Conservation (phyloP, 2,888 invertebrate species). For the Lasioglossum villosulum region DNA sequence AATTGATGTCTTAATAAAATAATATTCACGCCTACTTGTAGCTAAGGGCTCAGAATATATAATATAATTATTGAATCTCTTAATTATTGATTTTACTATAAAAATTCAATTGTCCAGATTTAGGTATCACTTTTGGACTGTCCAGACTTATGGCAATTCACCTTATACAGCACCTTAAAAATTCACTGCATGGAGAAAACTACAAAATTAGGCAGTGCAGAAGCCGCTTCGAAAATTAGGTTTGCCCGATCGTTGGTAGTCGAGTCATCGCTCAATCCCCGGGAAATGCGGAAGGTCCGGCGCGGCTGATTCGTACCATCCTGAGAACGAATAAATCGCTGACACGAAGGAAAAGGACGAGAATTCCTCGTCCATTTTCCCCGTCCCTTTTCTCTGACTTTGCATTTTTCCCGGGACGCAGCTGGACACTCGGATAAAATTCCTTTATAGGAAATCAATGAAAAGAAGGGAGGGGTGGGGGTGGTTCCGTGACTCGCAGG, state of each 20-base stretch:
- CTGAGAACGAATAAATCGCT: slow-evolving; percentile 11
- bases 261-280: not conserved
- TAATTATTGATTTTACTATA: too few species aligned
- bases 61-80: too few species aligned
- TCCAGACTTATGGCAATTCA: too few species aligned
- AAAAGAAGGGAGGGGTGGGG: not conserved
- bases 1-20: too few species aligned
- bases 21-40: too few species aligned
- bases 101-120: too few species aligned
- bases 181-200: not conserved
- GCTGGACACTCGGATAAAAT: slow-evolving; percentile 18
- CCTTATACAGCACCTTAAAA: not conserved
- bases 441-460: slow-evolving; percentile 13
- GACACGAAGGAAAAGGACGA: slow-evolving; percentile 27
- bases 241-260: not conserved
- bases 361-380: not conserved
- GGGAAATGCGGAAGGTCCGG: not conserved
- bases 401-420: slow-evolving; percentile 2
- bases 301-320: slow-evolving; percentile 4
- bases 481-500: not conserved
- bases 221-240: not conserved
- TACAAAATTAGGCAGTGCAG: not conserved
- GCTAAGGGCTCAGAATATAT: too few species aligned
- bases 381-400: not conserved
- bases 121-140: too few species aligned